Evolutionary conservation across 2,888 invertebrate genomes (phyloP).

Genomic region (Nephrotoma flavescens): DNA sequence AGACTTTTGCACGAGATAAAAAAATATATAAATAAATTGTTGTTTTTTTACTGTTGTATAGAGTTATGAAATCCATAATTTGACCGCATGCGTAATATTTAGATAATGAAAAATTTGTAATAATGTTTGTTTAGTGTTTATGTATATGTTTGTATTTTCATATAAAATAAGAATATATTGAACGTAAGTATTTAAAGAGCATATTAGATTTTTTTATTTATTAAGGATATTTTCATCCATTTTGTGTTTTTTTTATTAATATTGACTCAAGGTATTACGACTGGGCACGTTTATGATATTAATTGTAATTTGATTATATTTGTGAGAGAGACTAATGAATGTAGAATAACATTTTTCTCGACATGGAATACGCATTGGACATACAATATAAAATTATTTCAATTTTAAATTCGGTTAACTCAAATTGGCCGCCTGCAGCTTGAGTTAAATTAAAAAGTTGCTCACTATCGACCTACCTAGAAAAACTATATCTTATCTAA

Average conservation of each 20-base stretch:
- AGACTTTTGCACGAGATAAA: not conserved
- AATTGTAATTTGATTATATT: too few relatives aligned
- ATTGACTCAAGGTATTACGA: too few relatives aligned
- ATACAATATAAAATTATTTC: too few relatives aligned
- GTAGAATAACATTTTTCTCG: too few relatives aligned
- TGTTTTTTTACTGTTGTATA: not conserved
- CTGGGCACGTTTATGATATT: too few relatives aligned
- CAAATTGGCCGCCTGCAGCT: too few relatives aligned
- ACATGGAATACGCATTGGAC: too few relatives aligned
- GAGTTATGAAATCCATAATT: conserved; percentile 3
- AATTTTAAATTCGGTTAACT: too few relatives aligned
- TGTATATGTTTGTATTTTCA: not conserved
- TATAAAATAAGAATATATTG: not conserved
- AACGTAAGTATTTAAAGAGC: not conserved
- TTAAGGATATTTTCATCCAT: not conserved
- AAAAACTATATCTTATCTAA: too few relatives aligned
- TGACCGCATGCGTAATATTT: conserved; percentile 3
- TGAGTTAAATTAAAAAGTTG: too few relatives aligned
- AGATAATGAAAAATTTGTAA: not conserved
- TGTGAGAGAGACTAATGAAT: too few relatives aligned
- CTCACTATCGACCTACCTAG: too few relatives aligned
- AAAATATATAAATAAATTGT: not conserved
- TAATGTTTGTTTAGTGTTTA: not conserved
- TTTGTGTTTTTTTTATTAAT: not conserved
- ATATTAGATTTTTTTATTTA: not conserved